These are phyloP conservation scores for Microctenopoma lineatum DNA, from an alignment of 2,797 vertebrate genomes.

Conservation along the genomic window DNA sequence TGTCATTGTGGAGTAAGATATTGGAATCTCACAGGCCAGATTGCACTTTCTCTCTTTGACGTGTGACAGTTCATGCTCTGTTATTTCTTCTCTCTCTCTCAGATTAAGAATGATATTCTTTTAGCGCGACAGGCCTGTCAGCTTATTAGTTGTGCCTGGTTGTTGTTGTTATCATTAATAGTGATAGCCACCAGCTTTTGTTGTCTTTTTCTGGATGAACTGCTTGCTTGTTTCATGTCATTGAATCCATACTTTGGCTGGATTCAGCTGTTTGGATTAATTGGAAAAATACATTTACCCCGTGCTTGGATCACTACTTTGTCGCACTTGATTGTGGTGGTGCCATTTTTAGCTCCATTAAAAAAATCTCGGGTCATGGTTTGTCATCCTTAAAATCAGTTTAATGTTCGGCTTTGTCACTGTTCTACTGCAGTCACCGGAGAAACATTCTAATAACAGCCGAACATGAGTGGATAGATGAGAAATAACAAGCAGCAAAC, in stretches of 20 bases:
- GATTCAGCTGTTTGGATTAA: neutral
- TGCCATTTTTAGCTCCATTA: slow-evolving; percentile 24
- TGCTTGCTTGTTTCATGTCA: slow-evolving; percentile 27
- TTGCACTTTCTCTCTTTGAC: slow-evolving; percentile 71
- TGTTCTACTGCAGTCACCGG: slow-evolving; percentile 34
- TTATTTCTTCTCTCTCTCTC: slow-evolving; percentile 24
- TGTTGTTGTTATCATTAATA: slow-evolving; percentile 59
- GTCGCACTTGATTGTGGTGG: neutral
- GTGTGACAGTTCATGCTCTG: slow-evolving; percentile 72
- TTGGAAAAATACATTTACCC: slow-evolving; percentile 1
- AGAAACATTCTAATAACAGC: slow-evolving; percentile 47
- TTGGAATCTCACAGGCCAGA: slow-evolving; percentile 71
- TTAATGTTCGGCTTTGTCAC: slow-evolving; percentile 34
- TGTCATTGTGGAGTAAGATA: slow-evolving; percentile 72
- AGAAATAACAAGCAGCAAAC: slow-evolving; percentile 54
- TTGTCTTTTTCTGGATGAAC: slow-evolving; percentile 34
- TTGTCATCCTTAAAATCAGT: slow-evolving; percentile 13
- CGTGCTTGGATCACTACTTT: slow-evolving; percentile 17
- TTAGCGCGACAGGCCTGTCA: slow-evolving; percentile 56
- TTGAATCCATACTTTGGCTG: slow-evolving; percentile 8
- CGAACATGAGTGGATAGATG: slow-evolving; percentile 40
- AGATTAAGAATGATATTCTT: slow-evolving; percentile 65
- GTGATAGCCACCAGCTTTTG: slow-evolving; percentile 49
- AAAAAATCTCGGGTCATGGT: slow-evolving; percentile 4
- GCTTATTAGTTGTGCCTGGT: slow-evolving; percentile 56